Percentiles rank a stretch among this genome's conserved stretches.
These are phyloP conservation scores for Stratiolaelaps scimitus DNA, from an alignment of 1,140 invertebrate species.

Conservation along the genomic window DNA sequence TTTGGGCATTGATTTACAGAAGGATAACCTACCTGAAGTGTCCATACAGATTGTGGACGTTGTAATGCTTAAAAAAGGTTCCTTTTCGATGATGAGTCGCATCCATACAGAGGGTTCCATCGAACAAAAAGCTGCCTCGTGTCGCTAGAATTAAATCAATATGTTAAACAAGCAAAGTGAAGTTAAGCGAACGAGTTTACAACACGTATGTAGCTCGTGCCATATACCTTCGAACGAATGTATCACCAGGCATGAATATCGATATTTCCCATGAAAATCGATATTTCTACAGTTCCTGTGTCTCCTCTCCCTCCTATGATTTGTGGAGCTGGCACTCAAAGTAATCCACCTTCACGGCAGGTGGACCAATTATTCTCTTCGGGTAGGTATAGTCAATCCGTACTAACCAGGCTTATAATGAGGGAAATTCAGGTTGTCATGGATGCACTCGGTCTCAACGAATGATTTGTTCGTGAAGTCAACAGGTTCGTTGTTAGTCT, in stretches of 20 bases:
- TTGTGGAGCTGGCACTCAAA: too few species aligned
- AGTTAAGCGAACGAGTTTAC: too few species aligned
- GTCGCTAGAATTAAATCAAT: not conserved
- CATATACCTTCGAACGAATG: too few species aligned
- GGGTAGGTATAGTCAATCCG: not conserved
- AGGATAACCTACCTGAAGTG: conserved; percentile 16
- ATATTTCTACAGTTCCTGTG: too few species aligned
- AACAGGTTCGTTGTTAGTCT: conserved; percentile 27
- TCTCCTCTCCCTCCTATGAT: too few species aligned
- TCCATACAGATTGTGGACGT: conserved; percentile 16
- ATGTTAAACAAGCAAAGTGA: too few species aligned
- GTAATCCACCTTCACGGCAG: too few species aligned
- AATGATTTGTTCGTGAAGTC: conserved; percentile 26
- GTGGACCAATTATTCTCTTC: too few species aligned
- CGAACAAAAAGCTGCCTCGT: conserved; percentile 11
- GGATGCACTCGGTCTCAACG: conserved; percentile 22
- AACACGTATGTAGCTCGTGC: too few species aligned
- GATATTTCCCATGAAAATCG: not conserved
- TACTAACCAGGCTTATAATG: conserved; percentile 18
- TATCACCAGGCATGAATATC: too few species aligned
- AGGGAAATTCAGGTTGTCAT: conserved; percentile 25
- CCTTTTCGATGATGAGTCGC: not conserved
- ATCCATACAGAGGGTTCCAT: conserved; percentile 25
- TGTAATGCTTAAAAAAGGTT: conserved; percentile 9
- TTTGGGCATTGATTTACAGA: too few species aligned